These are phyloP conservation scores for Apodemus speciosus DNA, from an alignment of 2,113 vertebrate genomes.

Conservation along the genomic window DNA sequence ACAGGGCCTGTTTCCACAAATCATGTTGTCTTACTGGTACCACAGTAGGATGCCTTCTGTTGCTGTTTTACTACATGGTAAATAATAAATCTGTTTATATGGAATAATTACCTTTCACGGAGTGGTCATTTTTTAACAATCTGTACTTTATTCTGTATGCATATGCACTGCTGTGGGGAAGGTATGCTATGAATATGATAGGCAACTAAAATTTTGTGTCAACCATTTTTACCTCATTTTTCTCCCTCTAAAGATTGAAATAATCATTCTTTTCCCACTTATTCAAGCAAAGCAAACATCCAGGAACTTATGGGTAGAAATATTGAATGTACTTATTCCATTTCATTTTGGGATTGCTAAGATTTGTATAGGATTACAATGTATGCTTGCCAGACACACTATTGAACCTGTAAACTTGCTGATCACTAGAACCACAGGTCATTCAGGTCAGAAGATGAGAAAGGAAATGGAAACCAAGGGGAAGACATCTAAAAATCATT, in stretches of 20 bases:
- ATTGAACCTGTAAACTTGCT: background rate
- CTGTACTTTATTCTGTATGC: background rate
- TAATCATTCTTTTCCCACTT: background rate
- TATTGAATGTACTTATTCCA: background rate
- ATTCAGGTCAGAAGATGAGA: background rate
- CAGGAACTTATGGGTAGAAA: background rate
- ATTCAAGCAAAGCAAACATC: conserved; percentile 18
- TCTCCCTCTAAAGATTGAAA: background rate
- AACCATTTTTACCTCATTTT: conserved; percentile 25
- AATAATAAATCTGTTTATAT: background rate
- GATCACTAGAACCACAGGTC: background rate
- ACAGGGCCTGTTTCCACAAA: background rate
- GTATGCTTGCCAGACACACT: background rate
- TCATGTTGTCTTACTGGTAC: background rate
- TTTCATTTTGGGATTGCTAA: background rate
- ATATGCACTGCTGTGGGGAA: background rate
- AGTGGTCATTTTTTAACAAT: background rate
- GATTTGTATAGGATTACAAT: background rate
- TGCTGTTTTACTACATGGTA: background rate
- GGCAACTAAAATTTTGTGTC: background rate
- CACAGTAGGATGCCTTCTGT: background rate
- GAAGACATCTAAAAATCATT: background rate
- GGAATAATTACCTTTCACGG: background rate
- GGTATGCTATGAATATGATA: background rate
- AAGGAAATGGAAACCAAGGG: background rate